phyloP scores from a whole-genome alignment of 64 coral and sea anemone genomes.

The Dendrophyllia cribrosa region DNA sequence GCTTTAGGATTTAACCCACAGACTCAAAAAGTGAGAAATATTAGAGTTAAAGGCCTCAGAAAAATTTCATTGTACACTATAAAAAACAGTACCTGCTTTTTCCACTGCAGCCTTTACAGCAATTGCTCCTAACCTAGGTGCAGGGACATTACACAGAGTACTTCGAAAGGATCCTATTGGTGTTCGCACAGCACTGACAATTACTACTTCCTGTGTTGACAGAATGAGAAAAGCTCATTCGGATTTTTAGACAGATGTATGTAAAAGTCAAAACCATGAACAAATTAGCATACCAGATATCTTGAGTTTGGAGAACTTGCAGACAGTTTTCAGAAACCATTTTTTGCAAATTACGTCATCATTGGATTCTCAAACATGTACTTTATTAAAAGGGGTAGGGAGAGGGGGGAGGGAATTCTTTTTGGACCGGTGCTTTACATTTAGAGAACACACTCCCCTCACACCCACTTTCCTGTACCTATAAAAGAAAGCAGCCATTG shows the following conservation, averaged over 20 bases:
- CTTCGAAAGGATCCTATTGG: conserved; percentile 96
- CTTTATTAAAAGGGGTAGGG: too few species aligned
- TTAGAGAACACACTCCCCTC: background rate
- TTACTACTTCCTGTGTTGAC: conserved; percentile 80
- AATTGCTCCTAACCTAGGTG: conserved; percentile 83
- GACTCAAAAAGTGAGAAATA: too few species aligned
- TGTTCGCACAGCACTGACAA: conserved; percentile 92
- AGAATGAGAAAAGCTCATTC: background rate
- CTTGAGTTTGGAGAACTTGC: too few species aligned
- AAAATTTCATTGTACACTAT: background rate
- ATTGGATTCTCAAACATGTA: too few species aligned
- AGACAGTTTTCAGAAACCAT: too few species aligned
- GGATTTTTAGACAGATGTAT: too few species aligned
- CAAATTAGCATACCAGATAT: background rate
- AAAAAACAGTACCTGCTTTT: conserved; percentile 79
- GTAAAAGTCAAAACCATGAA: too few species aligned
- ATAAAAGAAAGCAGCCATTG: too few species aligned
- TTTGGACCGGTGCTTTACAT: background rate
- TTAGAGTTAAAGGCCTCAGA: too few species aligned
- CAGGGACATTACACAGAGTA: conserved; percentile 75
- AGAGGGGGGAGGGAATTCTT: too few species aligned
- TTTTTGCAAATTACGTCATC: background rate
- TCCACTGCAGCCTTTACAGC: conserved; percentile 90
- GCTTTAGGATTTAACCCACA: too few species aligned
- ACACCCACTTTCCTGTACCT: background rate